Evolutionary conservation across 2,888 invertebrate genomes (phyloP).

Genomic region (Phragmatobia fuliginosa): DNA sequence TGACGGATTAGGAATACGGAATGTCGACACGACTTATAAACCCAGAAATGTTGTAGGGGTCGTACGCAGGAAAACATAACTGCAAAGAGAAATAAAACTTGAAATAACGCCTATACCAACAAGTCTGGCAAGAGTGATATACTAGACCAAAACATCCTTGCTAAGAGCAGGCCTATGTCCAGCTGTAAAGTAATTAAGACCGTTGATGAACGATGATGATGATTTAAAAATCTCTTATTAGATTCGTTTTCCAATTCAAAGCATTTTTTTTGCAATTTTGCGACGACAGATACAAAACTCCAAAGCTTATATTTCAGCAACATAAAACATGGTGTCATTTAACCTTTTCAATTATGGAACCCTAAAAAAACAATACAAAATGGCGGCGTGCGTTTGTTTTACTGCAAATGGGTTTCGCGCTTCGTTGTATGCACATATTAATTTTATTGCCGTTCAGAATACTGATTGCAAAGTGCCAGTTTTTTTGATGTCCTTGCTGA

Average conservation of each 20-base stretch:
- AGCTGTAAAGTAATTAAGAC: too few species aligned
- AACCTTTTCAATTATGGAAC: conserved; percentile 48
- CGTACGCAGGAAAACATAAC: too few species aligned
- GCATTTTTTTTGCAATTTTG: background rate
- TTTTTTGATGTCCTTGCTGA: conserved; percentile 50
- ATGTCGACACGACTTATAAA: too few species aligned
- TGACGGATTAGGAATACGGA: too few species aligned
- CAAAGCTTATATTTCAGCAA: background rate
- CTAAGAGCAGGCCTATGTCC: too few species aligned
- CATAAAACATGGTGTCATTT: conserved; percentile 28
- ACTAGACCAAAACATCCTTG: too few species aligned
- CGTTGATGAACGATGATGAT: too few species aligned
- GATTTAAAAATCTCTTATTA: background rate
- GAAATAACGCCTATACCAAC: too few species aligned
- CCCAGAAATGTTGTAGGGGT: too few species aligned
- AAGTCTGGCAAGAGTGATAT: too few species aligned
- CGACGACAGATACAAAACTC: background rate
- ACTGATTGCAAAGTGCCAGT: conserved; percentile 49
- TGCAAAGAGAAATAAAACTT: too few species aligned
- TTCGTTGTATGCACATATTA: conserved; percentile 68
- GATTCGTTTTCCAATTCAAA: background rate
- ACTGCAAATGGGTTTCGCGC: conserved; percentile 70
- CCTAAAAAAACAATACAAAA: conserved; percentile 68
- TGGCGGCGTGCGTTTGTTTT: conserved; percentile 62
- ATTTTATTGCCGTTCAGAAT: conserved; percentile 62